Base-by-base conservation (phyloP, 2,113 vertebrate genomes). In the Pseudorasbora parva region DNA sequence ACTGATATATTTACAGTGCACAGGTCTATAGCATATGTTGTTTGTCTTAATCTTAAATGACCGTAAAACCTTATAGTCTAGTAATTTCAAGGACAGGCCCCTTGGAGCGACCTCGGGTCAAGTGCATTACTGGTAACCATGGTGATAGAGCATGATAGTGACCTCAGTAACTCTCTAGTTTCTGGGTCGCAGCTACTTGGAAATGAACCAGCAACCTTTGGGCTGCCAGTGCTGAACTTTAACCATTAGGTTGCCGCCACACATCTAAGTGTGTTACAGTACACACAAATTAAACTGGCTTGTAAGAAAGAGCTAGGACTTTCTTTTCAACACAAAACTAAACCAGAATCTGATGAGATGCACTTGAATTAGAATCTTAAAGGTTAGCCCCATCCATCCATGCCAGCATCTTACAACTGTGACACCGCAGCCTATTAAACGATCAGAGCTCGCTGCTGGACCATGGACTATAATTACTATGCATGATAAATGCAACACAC, bases 331-430 rank as follows among this genome's bases (percentile, higher is more conserved):
- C 62, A 59, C 60, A 72, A 81, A 87, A 78, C 79, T 74, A 54
- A 81, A 83, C 75, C 51, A 54, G 47, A 74, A 72, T 54, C 54
- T 82, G 84, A 87, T 87, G 83, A 85, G 75, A 83, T 79, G 68
- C 81, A 81, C 75, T 73, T 78, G 86, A 87, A 85, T 87, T 85
- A 87, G 80, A 85, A 85, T 82, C 80, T 25, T 85, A 87, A 85
- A 87, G 83, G 86, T 85, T 87, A 87, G 69, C 45, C 83, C 75
- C 83, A 87, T 87, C 86, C 81, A 87, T 87, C 83, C 86, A 87
- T 69, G 83, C 83, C 86, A 83, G 41, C 37, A 49, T 66, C 81
- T 85, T 83, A 82, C 75, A 45, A 83, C 21, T 75, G 51, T 82
- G 73, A 78, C 86, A 80, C 69, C 37, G 25, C 73, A 84, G 76